These are phyloP conservation scores for Asarcornis scutulata DNA, from an alignment of 2,113 vertebrate species.

Conservation along the genomic window DNA sequence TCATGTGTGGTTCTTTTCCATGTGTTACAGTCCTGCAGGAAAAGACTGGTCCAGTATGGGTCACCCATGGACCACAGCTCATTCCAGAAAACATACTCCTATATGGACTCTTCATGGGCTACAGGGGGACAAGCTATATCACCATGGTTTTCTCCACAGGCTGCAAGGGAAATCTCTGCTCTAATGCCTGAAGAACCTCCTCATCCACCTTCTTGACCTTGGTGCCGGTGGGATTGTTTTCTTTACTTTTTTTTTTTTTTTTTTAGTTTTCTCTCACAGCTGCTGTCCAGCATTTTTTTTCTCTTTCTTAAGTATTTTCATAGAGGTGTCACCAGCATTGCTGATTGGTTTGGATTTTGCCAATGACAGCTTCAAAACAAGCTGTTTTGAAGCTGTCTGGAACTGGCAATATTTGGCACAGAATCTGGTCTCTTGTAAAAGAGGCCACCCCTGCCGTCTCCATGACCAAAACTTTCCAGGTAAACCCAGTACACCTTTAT, in stretches of 20 bases:
- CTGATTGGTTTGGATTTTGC: background rate
- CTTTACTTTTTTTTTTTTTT: background rate
- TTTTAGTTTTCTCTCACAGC: background rate
- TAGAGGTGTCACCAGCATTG: background rate
- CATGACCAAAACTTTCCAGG: background rate
- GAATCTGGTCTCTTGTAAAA: background rate
- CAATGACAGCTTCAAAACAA: background rate
- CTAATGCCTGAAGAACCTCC: background rate
- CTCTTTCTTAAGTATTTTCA: background rate
- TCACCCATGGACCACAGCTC: no score
- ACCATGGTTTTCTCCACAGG: background rate
- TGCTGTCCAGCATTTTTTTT: background rate
- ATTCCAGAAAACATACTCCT: no score
- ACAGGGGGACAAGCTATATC: no score
- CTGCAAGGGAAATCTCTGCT: no score
- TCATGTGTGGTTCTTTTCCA: no score
- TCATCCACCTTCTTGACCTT: background rate
- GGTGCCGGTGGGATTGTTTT: background rate
- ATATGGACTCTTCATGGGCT: no score
- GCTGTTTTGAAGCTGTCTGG: background rate
- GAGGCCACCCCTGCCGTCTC: background rate
- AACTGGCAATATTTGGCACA: background rate
- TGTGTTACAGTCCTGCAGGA: no score
- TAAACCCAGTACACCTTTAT: fast-evolving
- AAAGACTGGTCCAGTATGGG: no score